phyloP scores from a whole-genome alignment of 1,140 invertebrate species.

The Geopemphigus sp. region DNA sequence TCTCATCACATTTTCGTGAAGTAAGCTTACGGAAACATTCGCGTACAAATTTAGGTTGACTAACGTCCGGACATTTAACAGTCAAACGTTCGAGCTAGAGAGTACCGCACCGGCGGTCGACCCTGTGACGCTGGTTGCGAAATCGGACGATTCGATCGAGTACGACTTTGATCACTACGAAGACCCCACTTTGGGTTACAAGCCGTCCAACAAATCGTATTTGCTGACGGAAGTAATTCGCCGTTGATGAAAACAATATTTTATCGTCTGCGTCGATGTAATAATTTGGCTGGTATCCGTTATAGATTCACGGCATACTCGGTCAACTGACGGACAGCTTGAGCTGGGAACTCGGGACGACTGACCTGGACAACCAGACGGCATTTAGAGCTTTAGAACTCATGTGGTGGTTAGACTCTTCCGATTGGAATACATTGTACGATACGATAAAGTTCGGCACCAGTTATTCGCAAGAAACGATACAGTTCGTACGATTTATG shows the following conservation, averaged over 20 bases:
- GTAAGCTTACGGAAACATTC: slow-evolving; percentile 38
- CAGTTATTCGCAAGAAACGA: slow-evolving; percentile 64
- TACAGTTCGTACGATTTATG: slow-evolving; percentile 54
- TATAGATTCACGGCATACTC: slow-evolving; percentile 55
- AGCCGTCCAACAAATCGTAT: slow-evolving; percentile 52
- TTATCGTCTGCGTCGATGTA: not conserved
- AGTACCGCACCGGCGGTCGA: slow-evolving; percentile 55
- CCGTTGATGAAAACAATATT: no score
- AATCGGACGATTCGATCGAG: slow-evolving; percentile 51
- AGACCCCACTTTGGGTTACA: slow-evolving; percentile 53
- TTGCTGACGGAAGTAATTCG: slow-evolving; percentile 51
- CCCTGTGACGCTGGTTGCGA: slow-evolving; percentile 53
- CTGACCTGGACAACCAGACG: slow-evolving; percentile 58
- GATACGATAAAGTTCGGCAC: slow-evolving; percentile 62
- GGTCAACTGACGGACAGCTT: slow-evolving; percentile 56
- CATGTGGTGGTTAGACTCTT: slow-evolving; percentile 60
- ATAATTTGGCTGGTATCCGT: slow-evolving; percentile 24
- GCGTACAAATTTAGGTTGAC: not conserved
- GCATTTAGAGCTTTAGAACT: slow-evolving; percentile 57
- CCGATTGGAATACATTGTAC: slow-evolving; percentile 60
- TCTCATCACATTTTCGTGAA: slow-evolving; percentile 53
- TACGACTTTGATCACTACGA: slow-evolving; percentile 46
- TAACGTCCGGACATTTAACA: not conserved
- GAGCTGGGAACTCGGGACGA: slow-evolving; percentile 57
- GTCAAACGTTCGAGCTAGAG: slow-evolving; percentile 51